Percentiles rank a stretch among this genome's conserved stretches.
Conservation (phyloP, 1,140 invertebrate species). For the Lanistes nyassanus region DNA sequence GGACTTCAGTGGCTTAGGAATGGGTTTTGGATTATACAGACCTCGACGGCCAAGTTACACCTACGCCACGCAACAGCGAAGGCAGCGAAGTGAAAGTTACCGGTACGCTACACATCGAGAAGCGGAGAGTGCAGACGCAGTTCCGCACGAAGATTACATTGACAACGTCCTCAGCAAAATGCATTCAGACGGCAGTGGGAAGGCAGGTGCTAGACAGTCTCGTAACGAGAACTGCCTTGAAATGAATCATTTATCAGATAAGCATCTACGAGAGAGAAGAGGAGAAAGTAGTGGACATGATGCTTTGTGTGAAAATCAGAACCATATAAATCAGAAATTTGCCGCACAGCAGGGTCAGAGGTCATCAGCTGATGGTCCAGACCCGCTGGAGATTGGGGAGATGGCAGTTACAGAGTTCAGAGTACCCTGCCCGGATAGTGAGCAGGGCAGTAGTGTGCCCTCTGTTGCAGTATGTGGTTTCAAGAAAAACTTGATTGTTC, state of each 20-base stretch:
- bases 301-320: conserved; percentile 25
- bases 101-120: conserved; percentile 57
- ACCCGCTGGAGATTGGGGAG: too few relatives aligned
- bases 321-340: conserved; percentile 31
- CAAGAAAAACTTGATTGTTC: conserved; percentile 62
- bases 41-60: conserved; percentile 64
- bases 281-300: conserved; percentile 18
- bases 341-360: conserved; percentile 17
- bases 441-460: conserved; percentile 24
- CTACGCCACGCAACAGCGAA: conserved; percentile 56
- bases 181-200: conserved; percentile 56
- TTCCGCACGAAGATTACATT: conserved; percentile 54
- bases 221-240: conserved; percentile 30
- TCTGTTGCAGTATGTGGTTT: conserved; percentile 45
- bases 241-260: conserved; percentile 20
- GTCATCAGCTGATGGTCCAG: too few relatives aligned
- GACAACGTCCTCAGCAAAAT: conserved; percentile 56
- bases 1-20: conserved; percentile 56
- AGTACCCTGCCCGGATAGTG: too few relatives aligned
- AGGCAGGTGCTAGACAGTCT: conserved; percentile 41
- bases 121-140: conserved; percentile 41
- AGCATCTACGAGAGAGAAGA: conserved; percentile 7
- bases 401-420: too few relatives aligned
- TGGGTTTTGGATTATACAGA: conserved; percentile 62
- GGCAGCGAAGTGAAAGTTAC: conserved; percentile 63